phyloP scores from a whole-genome alignment of 2,797 vertebrate genomes.

The Chaetophractus vellerosus region DNA sequence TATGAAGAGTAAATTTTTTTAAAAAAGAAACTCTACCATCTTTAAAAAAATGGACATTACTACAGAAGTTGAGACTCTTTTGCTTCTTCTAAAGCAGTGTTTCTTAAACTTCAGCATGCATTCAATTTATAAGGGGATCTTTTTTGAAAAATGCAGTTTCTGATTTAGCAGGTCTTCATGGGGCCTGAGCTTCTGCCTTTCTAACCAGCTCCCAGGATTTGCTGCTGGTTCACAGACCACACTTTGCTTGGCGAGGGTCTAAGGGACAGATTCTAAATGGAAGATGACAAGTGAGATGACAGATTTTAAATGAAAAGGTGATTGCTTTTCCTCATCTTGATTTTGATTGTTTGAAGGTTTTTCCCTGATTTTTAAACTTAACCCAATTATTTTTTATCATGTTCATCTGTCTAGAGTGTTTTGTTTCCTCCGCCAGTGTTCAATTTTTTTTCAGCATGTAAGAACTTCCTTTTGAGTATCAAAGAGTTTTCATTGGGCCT shows the following conservation, averaged over 20 bases:
- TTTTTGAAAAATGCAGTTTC: background rate
- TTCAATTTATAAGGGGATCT: background rate
- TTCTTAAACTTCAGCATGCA: background rate
- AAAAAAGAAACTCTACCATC: background rate
- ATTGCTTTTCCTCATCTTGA: slow-evolving; percentile 15
- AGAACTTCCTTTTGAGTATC: slow-evolving; percentile 60
- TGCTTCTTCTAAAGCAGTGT: background rate
- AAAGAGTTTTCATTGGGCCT: background rate
- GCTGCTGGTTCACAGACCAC: background rate
- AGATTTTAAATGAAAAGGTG: slow-evolving; percentile 40
- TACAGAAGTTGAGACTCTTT: background rate
- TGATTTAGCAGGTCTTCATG: background rate
- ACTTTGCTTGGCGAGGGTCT: background rate
- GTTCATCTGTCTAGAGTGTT: background rate
- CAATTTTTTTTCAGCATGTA: background rate
- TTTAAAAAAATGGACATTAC: slow-evolving; percentile 46
- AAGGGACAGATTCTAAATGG: slow-evolving; percentile 1
- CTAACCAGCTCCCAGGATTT: background rate
- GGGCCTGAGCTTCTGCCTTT: background rate
- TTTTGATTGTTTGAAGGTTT: slow-evolving; percentile 34
- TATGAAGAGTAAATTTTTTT: slow-evolving; percentile 10
- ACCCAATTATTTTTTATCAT: slow-evolving; percentile 62
- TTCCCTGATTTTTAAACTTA: slow-evolving; percentile 6
- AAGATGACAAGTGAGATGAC: background rate
- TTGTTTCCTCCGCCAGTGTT: background rate